These are phyloP conservation scores for Corythaixoides concolor DNA, from an alignment of 2,113 vertebrate genomes.

Conservation along the genomic window DNA sequence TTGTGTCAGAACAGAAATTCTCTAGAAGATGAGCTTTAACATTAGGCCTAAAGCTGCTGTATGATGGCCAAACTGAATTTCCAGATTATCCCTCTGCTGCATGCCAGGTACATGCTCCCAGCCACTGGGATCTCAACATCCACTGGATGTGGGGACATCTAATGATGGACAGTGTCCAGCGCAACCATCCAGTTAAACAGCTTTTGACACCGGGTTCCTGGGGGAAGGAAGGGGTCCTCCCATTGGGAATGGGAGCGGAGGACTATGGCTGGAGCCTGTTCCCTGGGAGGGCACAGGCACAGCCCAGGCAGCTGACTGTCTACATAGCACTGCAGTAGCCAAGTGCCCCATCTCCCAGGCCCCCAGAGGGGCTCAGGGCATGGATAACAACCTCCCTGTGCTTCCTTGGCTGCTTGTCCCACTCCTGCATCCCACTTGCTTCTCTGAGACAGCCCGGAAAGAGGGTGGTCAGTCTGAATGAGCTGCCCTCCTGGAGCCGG, in stretches of 20 bases:
- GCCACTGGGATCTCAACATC: not conserved
- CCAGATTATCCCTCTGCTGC: not conserved
- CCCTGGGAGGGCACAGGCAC: not conserved
- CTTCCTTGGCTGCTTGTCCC: not conserved
- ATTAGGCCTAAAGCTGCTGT: not conserved
- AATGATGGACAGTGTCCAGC: rapidly evolving
- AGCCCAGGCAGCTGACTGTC: not conserved
- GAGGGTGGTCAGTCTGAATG: not conserved
- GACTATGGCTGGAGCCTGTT: not conserved
- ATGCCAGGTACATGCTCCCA: not conserved
- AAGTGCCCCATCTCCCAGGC: not conserved
- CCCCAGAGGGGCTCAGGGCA: not conserved
- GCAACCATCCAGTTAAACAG: not conserved
- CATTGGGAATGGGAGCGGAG: not conserved
- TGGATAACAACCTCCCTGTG: not conserved
- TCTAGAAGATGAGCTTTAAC: not conserved
- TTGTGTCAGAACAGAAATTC: not conserved
- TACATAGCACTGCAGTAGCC: not conserved
- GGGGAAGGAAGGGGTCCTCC: not conserved
- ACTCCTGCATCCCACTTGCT: not conserved
- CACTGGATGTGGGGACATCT: not conserved
- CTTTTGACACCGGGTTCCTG: not conserved
- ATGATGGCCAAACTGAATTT: not conserved
- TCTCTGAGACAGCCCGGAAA: not conserved
- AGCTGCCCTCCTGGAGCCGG: not conserved